phyloP scores from a whole-genome alignment of 2,113 vertebrate genomes.

The Sinosuthora webbiana region DNA sequence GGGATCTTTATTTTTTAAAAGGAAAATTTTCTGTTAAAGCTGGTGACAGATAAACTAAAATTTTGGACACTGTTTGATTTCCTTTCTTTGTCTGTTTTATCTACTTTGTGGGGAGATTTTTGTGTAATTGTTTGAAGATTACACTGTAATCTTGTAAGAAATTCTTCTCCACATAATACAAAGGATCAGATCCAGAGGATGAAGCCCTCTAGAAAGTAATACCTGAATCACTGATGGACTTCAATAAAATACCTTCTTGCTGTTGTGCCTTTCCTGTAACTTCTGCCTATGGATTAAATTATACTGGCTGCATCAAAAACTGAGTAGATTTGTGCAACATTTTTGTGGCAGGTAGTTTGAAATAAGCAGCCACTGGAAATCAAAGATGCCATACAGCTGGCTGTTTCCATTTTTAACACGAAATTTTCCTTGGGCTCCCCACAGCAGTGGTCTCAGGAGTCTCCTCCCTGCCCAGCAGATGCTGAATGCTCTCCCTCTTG shows the following conservation, averaged over 20 bases:
- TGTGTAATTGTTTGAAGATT: not conserved
- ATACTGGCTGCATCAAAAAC: not conserved
- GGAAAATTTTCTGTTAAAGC: not conserved
- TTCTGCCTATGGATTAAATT: not conserved
- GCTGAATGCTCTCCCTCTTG: not conserved
- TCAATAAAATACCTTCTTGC: not conserved
- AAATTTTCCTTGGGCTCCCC: not conserved
- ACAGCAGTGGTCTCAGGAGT: fast-evolving
- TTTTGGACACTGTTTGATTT: not conserved
- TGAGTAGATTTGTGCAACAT: not conserved
- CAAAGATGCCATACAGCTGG: not conserved
- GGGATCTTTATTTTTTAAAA: not conserved
- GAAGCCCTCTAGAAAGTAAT: not conserved
- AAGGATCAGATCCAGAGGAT: not conserved
- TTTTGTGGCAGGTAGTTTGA: not conserved
- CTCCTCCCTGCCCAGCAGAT: not conserved
- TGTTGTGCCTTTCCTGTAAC: not conserved
- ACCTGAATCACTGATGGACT: not conserved
- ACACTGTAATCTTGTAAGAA: not conserved
- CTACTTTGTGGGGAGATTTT: too few relatives aligned
- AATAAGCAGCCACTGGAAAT: not conserved
- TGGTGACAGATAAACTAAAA: not conserved
- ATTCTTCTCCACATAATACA: not conserved
- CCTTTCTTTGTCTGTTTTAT: not conserved
- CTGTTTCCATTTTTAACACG: not conserved